Base-by-base conservation (phyloP, 2,113 vertebrate species). In the Callocephalon fimbriatum region DNA sequence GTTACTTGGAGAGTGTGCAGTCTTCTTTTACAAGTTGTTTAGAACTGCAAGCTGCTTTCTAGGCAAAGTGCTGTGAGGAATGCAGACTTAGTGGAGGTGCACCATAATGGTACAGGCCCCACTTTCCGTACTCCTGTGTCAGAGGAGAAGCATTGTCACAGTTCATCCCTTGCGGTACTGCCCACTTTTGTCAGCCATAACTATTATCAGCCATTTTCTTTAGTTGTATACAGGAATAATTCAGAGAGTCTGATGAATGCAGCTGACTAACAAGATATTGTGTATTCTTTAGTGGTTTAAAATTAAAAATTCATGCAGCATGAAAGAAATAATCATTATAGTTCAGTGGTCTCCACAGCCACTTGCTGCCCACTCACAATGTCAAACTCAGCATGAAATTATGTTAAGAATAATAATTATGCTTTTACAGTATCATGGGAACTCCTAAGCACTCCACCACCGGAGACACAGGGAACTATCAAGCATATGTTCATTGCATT, bases 341-440 rank as follows among this genome's bases (percentile, higher is more conserved):
- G 91, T 95, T 97, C 95, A 94, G 77, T 95, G 94, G 95, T 95
- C 94, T 95, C 94, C 95, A 85, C 88, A 96, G 94, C 91, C 86
- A 91, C 93, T 94, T 96, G 91, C 97, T 81, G 88, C 95, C 95
- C 86, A 95, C 94, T 95, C 88, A 81, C 83, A 61, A 61, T 97
- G 95, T 95, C 94, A 93, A 97, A 89, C 70, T 89, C 88, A 93
- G 80, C 93, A 85, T 95, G 96, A 91, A 86, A 92, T 88, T 96
- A 91, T 95, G 84, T 91, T 95, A 96, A 91, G 87, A 96, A 96
- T 96, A 91, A 95, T 92, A 97, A 97, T 97, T 96, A 94, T 94
- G 68, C 61, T 92, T 94, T 95, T 96, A 38, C 51, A 29, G 38
- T 93, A 77, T 63, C 26, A 65, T 86, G 96, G 90, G 95, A 94